Conservation (phyloP, 2,888 invertebrate genomes). For the Lasioglossum morio region DNA sequence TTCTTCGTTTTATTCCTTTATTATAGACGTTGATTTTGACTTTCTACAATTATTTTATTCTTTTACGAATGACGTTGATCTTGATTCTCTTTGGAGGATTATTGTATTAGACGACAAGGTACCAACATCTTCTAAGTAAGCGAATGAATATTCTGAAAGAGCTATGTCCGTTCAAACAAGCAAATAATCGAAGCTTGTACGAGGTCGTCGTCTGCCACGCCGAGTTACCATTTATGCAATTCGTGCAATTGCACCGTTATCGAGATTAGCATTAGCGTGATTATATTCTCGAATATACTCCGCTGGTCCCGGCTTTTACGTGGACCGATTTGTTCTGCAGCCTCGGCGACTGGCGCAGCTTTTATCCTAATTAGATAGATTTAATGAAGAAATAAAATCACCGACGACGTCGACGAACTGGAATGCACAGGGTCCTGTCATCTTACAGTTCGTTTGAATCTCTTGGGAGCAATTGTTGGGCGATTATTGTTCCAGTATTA, state of each 20-base stretch:
- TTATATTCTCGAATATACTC: constrained; percentile 55
- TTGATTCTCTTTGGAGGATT: not conserved
- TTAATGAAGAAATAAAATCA: constrained; percentile 64
- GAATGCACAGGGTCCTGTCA: constrained; percentile 13
- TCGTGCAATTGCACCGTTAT: constrained; percentile 48
- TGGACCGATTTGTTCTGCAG: constrained; percentile 48
- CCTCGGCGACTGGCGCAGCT: constrained; percentile 41
- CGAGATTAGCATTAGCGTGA: constrained; percentile 64
- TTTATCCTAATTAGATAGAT: constrained; percentile 66
- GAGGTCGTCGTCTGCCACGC: not conserved
- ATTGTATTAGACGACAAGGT: no score
- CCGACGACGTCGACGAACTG: constrained; percentile 20
- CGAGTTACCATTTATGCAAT: constrained; percentile 25
- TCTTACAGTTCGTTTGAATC: not conserved
- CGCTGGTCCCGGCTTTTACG: constrained; percentile 42
- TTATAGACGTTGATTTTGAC: not conserved
- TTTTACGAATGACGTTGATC: not conserved
- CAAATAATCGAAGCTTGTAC: not conserved
- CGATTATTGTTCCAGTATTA: not conserved
- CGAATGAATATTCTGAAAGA: not conserved
- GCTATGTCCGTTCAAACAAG: not conserved
- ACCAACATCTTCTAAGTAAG: not conserved
- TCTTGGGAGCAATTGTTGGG: constrained; percentile 31
- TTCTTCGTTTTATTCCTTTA: not conserved
- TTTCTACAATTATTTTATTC: not conserved